Percentiles rank a stretch among this genome's conserved stretches.
Conservation (phyloP, 2,888 invertebrate genomes). For the Julus scandinavius region DNA sequence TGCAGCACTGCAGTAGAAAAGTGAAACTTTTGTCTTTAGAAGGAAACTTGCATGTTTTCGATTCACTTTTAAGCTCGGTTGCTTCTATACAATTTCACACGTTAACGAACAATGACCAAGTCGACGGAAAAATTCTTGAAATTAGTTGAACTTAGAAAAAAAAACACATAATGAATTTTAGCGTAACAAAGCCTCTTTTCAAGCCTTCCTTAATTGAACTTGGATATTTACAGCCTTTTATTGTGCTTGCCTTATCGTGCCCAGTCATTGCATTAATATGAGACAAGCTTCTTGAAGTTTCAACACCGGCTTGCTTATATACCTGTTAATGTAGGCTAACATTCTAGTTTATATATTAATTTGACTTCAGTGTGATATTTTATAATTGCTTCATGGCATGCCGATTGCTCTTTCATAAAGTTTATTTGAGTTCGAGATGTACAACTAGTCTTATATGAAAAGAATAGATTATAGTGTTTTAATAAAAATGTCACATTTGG, state of each 20-base stretch:
- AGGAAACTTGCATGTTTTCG: slow-evolving; percentile 25
- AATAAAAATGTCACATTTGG: too few species aligned
- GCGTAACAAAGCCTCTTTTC: slow-evolving; percentile 29
- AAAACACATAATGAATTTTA: slow-evolving; percentile 26
- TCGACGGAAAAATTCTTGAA: slow-evolving; percentile 38
- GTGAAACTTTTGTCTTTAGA: slow-evolving; percentile 13
- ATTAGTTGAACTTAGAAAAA: neutral
- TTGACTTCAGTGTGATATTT: neutral
- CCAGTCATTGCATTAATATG: neutral
- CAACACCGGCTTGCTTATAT: neutral
- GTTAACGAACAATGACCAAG: slow-evolving; percentile 43
- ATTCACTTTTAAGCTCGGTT: slow-evolving; percentile 18
- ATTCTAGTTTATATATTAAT: neutral
- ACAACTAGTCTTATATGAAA: too few species aligned
- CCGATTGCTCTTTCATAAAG: neutral
- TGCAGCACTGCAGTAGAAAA: neutral
- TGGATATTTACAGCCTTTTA: neutral
- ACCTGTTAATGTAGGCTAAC: neutral
- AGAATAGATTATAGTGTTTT: too few species aligned
- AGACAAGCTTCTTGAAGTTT: neutral
- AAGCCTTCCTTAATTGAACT: neutral
- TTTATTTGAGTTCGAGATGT: neutral
- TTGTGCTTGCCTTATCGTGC: neutral
- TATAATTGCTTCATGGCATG: neutral
- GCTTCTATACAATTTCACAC: slow-evolving; percentile 27